Base-by-base conservation (phyloP, 1,140 invertebrate species). In the Gryllus bimaculatus region DNA sequence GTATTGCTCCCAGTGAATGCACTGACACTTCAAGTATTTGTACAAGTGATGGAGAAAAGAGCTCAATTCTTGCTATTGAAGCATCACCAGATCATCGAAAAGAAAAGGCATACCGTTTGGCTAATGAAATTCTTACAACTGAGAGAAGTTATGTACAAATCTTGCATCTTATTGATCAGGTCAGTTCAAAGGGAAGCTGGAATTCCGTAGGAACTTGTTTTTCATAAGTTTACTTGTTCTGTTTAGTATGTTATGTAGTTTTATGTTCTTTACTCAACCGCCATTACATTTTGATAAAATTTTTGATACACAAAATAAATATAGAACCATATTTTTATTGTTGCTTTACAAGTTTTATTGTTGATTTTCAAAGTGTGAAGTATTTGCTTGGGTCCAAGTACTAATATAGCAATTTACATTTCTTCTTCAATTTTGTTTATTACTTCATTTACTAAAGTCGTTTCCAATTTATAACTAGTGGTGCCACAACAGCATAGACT, bases 111-210 rank as follows among this genome's bases (percentile, higher is more conserved):
- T 84, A 86, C 49, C 84, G 85, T 81, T 87, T 89, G 47, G 88
- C 87, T 15, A 80, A 84, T 21, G 89, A 90, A 80, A 82, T 90
- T 20, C 82, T 89, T 20, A 84, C 85, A 8, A 90, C 89, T 10
- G 89, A 90, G 82, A 82, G 85, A 80, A 86, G 85, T 8, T 90
- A 90, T 81, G 89, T 90, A 6, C 81, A 82, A 21, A 85, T 87
- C 48, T 84, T 90, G 7, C 85, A 88, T 79, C 85, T 90, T 4
- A 84, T 90, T 77, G 88, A 90, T 82, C 88, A 90, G 85, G 87
- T 89, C 82, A 66, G 54, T 66, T 39, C 26, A 2, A 39, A 39
- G 26, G 26, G 26, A 39, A 39, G 26, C 1, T 39, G 26, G 26
- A 39, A 39, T 39, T 39, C 26, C 5, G 26, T 39, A 39, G 26